These are phyloP conservation scores for Trichopria drosophilae DNA, from an alignment of 2,888 invertebrate genomes.

Conservation along the genomic window DNA sequence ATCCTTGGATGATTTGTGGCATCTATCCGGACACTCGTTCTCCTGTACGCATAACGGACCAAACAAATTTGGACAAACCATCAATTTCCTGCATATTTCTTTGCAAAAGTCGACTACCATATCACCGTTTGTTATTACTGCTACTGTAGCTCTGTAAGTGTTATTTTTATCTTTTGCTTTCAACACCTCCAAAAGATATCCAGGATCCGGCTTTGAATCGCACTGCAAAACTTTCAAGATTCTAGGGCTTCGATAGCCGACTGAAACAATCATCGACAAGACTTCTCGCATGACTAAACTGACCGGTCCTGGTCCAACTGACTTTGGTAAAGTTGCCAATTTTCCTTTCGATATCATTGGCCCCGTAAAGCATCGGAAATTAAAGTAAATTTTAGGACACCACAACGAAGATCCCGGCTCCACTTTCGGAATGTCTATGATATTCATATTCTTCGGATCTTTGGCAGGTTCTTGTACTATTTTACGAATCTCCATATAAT, in stretches of 20 bases:
- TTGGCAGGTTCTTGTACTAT: constrained; percentile 42
- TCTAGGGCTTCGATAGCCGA: constrained; percentile 74
- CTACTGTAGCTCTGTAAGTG: constrained; percentile 71
- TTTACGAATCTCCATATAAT: constrained; percentile 50
- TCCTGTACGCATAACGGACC: constrained; percentile 64
- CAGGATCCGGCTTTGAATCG: constrained; percentile 66
- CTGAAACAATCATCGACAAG: constrained; percentile 71
- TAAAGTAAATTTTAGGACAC: constrained; percentile 76
- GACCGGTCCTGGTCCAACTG: constrained; percentile 74
- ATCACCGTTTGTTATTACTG: constrained; percentile 63
- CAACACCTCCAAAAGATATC: constrained; percentile 69
- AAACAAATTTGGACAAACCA: constrained; percentile 74
- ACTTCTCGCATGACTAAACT: constrained; percentile 72
- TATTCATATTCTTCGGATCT: constrained; percentile 50
- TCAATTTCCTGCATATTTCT: constrained; percentile 67
- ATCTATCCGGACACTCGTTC: constrained; percentile 67
- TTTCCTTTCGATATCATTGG: constrained; percentile 73
- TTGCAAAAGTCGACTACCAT: constrained; percentile 68
- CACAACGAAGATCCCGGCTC: constrained; percentile 57
- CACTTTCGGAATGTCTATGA: constrained; percentile 44
- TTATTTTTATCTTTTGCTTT: constrained; percentile 74
- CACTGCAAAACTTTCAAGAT: constrained; percentile 70
- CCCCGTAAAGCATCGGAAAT: constrained; percentile 75
- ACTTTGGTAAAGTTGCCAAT: constrained; percentile 71
- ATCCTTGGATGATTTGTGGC: constrained; percentile 68